Base-by-base conservation (phyloP, 2,888 invertebrate species). In the Eristalinus aeneus region DNA sequence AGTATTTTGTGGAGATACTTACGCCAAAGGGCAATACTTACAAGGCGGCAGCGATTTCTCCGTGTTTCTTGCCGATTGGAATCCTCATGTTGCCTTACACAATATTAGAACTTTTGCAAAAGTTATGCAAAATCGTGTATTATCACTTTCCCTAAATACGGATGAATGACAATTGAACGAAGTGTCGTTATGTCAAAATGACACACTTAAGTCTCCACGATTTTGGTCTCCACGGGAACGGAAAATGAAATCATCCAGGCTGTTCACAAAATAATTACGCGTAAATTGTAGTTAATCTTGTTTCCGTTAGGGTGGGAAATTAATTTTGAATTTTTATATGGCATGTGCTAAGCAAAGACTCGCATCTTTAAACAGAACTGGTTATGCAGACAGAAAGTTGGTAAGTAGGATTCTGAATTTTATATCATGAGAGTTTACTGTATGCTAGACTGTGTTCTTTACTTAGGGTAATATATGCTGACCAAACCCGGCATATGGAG, bases 31-130 rank as follows among this genome's bases (percentile, higher is more conserved):
- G 1, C 10, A 91, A 60, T 78, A 90, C 92, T 91, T 91, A 92
- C 93, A 93, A 94, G 71, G 92, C 90, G 5, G 92, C 90, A 11
- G 94, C 94, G 23, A 95, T 92, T 89, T 95, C 94, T 27, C 94
- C 90, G 11, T 95, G 95, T 89, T 93, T 95, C 90, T 94, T 95
- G 82, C 95, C 95, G 61, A 95, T 89, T 58, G 93, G 92, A 68
- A 92, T 82, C 74, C 89, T 91, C 91, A 92, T 91, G 89, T 88
- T 90, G 31, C 27, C 46, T 27, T 58, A 54, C 16, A 46, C 65
- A 60, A 16, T 46, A 46, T 46, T 46, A 46, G 8, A 8, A 46
- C 46, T 46, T 46, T 16, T 16, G 46, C n/a, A 8, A n/a, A n/a
- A 27, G 2, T 27, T 27, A 27, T 46, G 46, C 16, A 46, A 46